These are phyloP conservation scores for Sylvia borin DNA, from an alignment of 2,797 vertebrate species.

Conservation along the genomic window DNA sequence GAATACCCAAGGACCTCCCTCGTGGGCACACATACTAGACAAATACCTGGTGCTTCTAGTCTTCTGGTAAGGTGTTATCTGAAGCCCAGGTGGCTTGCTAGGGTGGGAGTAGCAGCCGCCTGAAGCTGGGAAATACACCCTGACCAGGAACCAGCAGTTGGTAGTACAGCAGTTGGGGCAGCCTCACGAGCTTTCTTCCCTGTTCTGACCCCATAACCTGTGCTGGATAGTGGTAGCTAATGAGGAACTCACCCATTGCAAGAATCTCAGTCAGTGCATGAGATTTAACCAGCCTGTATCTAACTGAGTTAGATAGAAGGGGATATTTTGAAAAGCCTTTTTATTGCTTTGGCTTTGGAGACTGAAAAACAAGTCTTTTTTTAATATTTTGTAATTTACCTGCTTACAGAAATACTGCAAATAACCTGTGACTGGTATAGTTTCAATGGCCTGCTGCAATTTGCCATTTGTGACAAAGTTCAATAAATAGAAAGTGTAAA, in stretches of 20 bases:
- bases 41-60: neutral
- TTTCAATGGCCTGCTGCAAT: slow-evolving; percentile 22
- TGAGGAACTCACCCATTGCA: neutral
- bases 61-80: neutral
- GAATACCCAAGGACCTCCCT: neutral
- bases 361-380: neutral
- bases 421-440: neutral
- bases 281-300: neutral
- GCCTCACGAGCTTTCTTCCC: neutral
- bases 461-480: slow-evolving; percentile 30
- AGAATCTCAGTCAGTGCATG: neutral
- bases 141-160: neutral
- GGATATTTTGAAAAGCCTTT: neutral
- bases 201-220: neutral
- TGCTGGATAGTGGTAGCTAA: rapidly evolving
- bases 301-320: neutral
- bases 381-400: neutral
- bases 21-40: neutral
- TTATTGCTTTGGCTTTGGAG: neutral
- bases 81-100: neutral
- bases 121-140: neutral
- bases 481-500: slow-evolving; percentile 53
- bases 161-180: neutral
- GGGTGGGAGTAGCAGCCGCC: neutral
- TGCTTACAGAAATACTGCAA: neutral